Evolutionary conservation across 1,140 invertebrate genomes (phyloP).

Genomic region (Eriocheir sinensis): DNA sequence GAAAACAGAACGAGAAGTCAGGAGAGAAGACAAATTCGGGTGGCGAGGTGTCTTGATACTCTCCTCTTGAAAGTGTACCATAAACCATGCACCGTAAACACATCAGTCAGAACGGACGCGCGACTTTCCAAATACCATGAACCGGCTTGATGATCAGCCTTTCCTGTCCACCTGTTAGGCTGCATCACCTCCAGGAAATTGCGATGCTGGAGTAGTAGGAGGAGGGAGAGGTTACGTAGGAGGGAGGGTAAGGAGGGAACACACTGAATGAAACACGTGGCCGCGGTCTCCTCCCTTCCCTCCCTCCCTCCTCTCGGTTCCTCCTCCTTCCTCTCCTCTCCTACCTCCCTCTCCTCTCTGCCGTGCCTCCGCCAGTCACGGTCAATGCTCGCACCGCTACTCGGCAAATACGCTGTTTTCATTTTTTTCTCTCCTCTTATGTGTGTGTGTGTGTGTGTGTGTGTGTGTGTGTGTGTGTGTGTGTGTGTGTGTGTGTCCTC

Average conservation of each 20-base stretch:
- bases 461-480: not conserved
- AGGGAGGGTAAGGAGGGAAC: not conserved
- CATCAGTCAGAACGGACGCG: too few relatives aligned
- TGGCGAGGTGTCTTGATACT: too few relatives aligned
- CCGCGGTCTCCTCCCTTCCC: not conserved
- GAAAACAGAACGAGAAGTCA: too few relatives aligned
- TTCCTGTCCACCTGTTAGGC: too few relatives aligned
- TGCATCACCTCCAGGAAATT: slow-evolving; percentile 11
- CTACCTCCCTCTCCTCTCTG: not conserved
- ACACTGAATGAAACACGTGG: not conserved
- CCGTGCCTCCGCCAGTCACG: not conserved
- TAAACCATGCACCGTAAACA: too few relatives aligned
- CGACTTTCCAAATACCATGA: too few relatives aligned
- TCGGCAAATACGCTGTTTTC: not conserved
- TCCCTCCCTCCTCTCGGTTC: not conserved
- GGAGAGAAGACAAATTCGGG: too few relatives aligned
- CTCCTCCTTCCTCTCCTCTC: not conserved
- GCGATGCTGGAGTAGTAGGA: not conserved
- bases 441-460: not conserved
- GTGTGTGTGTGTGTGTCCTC: not conserved
- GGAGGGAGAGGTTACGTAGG: not conserved
- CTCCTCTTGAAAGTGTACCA: too few relatives aligned
- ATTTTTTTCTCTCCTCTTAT: slow-evolving; percentile 23
- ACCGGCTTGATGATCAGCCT: too few relatives aligned
- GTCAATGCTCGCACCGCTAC: not conserved